Conservation (phyloP, 2,797 vertebrate species). For the Psittacula echo region DNA sequence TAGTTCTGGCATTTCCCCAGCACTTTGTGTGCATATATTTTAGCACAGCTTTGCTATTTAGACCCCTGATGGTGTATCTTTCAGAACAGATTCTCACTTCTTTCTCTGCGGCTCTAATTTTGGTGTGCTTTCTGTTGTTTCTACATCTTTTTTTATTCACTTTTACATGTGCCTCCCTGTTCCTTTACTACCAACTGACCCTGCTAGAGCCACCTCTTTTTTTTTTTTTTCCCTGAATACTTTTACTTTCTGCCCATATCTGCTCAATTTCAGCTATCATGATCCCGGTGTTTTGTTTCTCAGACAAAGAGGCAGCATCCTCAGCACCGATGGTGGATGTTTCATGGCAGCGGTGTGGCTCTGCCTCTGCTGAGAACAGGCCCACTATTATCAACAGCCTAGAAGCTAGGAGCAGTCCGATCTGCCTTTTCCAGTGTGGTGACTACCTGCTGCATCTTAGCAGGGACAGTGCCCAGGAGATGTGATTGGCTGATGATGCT, state of each 20-base stretch:
- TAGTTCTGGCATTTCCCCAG: background rate
- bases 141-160: background rate
- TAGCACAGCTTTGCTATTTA: background rate
- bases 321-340: background rate
- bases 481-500: accelerated
- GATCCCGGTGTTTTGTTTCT: background rate
- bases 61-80: background rate
- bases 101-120: background rate
- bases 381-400: background rate
- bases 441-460: background rate
- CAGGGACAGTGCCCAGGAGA: background rate
- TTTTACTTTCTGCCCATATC: background rate
- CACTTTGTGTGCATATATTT: accelerated
- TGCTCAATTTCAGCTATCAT: background rate
- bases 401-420: accelerated
- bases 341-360: background rate
- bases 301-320: background rate
- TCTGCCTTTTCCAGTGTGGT: background rate
- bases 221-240: background rate
- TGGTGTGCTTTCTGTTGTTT: background rate
- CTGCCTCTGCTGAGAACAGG: background rate
- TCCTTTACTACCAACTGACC: background rate
- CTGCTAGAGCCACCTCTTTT: background rate
- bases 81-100: background rate
- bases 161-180: background rate